Base-by-base conservation (phyloP, 2,888 invertebrate species). In the Mesorhabditis sp. region DNA sequence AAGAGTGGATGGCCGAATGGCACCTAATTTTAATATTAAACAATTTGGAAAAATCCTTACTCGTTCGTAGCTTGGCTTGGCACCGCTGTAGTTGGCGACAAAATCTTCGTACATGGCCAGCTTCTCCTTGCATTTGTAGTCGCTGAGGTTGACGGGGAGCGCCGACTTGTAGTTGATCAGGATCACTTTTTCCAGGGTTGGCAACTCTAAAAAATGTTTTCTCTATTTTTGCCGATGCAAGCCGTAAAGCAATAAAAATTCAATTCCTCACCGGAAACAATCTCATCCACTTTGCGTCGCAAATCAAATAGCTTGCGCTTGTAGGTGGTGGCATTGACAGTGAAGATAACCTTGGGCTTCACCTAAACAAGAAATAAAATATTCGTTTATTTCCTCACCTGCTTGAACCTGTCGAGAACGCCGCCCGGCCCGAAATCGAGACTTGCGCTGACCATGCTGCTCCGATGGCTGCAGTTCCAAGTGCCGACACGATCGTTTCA, bases 1-100 rank as follows among this genome's bases (percentile, higher is more conserved):
- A 87, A 89, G 45, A 89, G 83, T 0, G 90, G 89, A 80, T 89
- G 89, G 78, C 87, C 86, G 81, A 90, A 89, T 0, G 89, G 87
- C 4, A 90, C 87, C 82, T 89, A 88, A 68, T 87, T 0, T 4
- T 63, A 71, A 42, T 28, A 44, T 15, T 62, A 63, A 15, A 71
- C 66, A 50, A 13, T n/a, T 50, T 2, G 13, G 44, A 43, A 43
- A 44, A 50, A 41, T 58, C 72, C 72, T 68, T 73, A 70, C 58
- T 71, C 73, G 44, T 72, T 74, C 13, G 67, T 66, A 64, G 77
- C 74, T 41, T 68, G 69, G 3, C 63, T 28, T 7, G 72, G 71
- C n/a, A 71, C 67, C 41, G 71, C 70, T 5, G 62, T 45, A 3
- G 68, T 67, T 15, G 70, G 68, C 4, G 70, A 69, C 69, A 68